Conservation (phyloP, 2,888 invertebrate genomes). For the Cordylochernes scorpioides region DNA sequence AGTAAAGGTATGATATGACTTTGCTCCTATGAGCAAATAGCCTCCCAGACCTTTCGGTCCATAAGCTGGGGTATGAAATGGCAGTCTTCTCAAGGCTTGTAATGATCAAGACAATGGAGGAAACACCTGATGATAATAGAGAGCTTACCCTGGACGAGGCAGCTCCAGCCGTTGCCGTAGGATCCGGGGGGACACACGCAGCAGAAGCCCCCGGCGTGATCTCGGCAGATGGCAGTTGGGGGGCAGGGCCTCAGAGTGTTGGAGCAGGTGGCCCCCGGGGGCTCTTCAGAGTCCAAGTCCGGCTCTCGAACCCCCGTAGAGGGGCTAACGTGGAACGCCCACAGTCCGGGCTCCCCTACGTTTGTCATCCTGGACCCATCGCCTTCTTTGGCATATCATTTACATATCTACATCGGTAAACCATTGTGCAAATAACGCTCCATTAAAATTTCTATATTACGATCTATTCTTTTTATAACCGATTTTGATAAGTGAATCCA, state of each 20-base stretch:
- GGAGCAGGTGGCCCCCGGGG: slow-evolving; percentile 6
- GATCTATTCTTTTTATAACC: too few species aligned
- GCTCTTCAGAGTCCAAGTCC: slow-evolving; percentile 11
- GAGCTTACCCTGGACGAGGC: slow-evolving; percentile 40
- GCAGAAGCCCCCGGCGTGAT: slow-evolving; percentile 58
- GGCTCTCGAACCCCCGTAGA: too few species aligned
- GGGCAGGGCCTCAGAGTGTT: slow-evolving; percentile 12
- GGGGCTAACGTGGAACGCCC: slow-evolving; percentile 44
- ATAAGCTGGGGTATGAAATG: too few species aligned
- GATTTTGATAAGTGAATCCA: too few species aligned
- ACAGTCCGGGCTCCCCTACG: slow-evolving; percentile 51
- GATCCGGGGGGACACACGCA: slow-evolving; percentile 51
- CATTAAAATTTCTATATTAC: too few species aligned
- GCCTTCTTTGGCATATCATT: too few species aligned
- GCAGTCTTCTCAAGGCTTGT: too few species aligned
- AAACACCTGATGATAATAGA: neutral
- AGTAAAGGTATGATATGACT: too few species aligned
- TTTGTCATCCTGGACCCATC: slow-evolving; percentile 70
- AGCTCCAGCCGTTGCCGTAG: slow-evolving; percentile 76
- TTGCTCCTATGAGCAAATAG: neutral
- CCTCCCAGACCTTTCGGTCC: too few species aligned
- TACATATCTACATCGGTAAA: too few species aligned
- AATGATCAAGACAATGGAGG: too few species aligned
- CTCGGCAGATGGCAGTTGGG: slow-evolving; percentile 39
- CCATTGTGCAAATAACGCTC: too few species aligned